phyloP scores from a whole-genome alignment of 1,140 invertebrate species.

The Aphidius ervi region DNA sequence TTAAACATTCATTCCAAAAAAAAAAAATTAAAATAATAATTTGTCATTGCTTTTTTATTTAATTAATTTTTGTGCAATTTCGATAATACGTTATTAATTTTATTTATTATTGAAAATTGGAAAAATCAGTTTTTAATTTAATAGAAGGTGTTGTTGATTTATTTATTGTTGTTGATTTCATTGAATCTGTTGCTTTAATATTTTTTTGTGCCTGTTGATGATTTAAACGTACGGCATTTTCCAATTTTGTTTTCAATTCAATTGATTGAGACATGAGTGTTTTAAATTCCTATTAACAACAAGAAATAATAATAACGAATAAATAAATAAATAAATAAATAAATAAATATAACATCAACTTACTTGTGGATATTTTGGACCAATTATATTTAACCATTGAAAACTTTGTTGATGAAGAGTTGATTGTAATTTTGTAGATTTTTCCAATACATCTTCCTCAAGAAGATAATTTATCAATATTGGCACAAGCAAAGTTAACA shows the following conservation, averaged over 20 bases:
- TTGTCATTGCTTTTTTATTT: too few species aligned
- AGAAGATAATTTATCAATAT: slow-evolving; percentile 81
- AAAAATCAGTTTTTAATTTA: slow-evolving; percentile 94
- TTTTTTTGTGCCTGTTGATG: slow-evolving; percentile 58
- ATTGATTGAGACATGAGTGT: slow-evolving; percentile 78
- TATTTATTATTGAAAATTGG: slow-evolving; percentile 72
- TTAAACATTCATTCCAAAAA: too few species aligned
- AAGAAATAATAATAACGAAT: slow-evolving; percentile 10
- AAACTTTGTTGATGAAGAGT: slow-evolving; percentile 81
- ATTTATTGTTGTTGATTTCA: slow-evolving; percentile 55
- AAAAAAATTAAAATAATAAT: too few species aligned
- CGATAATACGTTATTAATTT: background rate
- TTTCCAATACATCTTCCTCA: slow-evolving; percentile 61
- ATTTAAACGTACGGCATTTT: slow-evolving; percentile 76
- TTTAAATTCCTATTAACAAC: slow-evolving; percentile 75
- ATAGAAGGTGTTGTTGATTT: slow-evolving; percentile 67
- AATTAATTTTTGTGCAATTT: too few species aligned
- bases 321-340: slow-evolving; percentile 28
- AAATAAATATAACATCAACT: slow-evolving; percentile 12
- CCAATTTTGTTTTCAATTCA: slow-evolving; percentile 76
- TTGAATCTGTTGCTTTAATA: slow-evolving; percentile 47
- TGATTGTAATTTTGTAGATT: slow-evolving; percentile 61
- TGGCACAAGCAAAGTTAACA: slow-evolving; percentile 82
- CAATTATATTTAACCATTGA: slow-evolving; percentile 84
- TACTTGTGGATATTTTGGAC: slow-evolving; percentile 84